Conservation (phyloP, 1,140 invertebrate species). For the Nasonia vitripennis region DNA sequence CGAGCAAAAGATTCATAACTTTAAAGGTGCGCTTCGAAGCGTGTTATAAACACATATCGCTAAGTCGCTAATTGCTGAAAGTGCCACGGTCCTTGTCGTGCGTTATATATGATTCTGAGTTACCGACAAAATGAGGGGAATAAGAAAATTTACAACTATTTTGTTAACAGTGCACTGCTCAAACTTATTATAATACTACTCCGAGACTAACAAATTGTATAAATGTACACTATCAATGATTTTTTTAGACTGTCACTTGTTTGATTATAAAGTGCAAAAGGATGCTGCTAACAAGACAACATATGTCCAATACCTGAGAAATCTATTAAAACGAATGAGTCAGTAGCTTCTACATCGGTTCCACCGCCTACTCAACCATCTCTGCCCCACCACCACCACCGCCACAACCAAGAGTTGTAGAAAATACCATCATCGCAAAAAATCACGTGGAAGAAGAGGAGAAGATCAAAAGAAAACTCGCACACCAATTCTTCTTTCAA, state of each 20-base stretch:
- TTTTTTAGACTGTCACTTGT: background rate
- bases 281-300: no score
- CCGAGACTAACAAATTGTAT: conserved; percentile 46
- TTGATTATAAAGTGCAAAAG: no score
- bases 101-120: conserved; percentile 50
- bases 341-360: no score
- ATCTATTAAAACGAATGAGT: no score
- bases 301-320: no score
- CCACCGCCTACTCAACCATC: no score
- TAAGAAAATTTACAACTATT: background rate
- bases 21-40: conserved; percentile 38
- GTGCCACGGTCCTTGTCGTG: conserved; percentile 48
- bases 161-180: conserved; percentile 19
- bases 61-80: conserved; percentile 46
- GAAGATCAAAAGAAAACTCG: no score
- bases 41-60: conserved; percentile 50
- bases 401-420: no score
- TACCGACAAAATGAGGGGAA: conserved; percentile 48
- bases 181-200: conserved; percentile 9
- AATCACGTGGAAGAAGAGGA: no score
- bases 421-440: no score
- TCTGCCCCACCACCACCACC: no score
- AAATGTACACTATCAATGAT: conserved; percentile 46
- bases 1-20: background rate
- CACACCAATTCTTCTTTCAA: no score